A percentile compares a stretch with the other conserved stretches of the same genome.
Conservation (phyloP, 2,888 invertebrate genomes). For the Monopis laevigella region DNA sequence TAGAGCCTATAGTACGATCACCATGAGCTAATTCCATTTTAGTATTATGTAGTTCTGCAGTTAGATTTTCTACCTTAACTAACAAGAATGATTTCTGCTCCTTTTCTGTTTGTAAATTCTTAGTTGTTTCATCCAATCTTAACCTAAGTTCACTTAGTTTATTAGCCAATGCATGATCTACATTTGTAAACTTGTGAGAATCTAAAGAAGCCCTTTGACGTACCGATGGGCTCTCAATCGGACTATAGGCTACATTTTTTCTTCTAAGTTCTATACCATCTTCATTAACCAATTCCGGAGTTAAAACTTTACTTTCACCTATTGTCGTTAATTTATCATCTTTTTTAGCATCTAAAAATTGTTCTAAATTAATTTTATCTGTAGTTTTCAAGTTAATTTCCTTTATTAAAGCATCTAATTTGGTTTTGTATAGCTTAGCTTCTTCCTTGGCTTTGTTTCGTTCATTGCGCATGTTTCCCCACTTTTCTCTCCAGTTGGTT, state of each 20-base stretch:
- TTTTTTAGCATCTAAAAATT: constrained; percentile 78
- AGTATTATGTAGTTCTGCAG: constrained; percentile 44
- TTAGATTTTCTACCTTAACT: constrained; percentile 45
- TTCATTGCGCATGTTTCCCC: constrained; percentile 92
- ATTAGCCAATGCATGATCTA: constrained; percentile 50
- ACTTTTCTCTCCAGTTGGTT: constrained; percentile 94
- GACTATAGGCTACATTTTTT: constrained; percentile 38
- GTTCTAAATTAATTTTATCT: constrained; percentile 82
- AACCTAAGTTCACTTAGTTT: constrained; percentile 48
- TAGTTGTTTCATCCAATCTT: constrained; percentile 46
- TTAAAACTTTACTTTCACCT: constrained; percentile 51
- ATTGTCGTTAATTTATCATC: constrained; percentile 78
- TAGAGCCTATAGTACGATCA: constrained; percentile 52
- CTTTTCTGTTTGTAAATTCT: constrained; percentile 47
- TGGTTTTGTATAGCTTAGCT: constrained; percentile 81
- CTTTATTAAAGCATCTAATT: constrained; percentile 81
- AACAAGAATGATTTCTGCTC: constrained; percentile 51
- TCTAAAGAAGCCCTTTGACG: constrained; percentile 53
- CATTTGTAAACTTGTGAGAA: constrained; percentile 54
- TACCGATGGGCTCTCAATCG: constrained; percentile 30
- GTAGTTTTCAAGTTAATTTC: constrained; percentile 78
- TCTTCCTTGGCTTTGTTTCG: constrained; percentile 93
- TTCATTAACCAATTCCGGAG: constrained; percentile 43
- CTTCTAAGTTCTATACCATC: constrained; percentile 51
- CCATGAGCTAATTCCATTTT: constrained; percentile 47